Conservation (phyloP, 2,113 vertebrate species). For the Corythornis madagascariensis region DNA sequence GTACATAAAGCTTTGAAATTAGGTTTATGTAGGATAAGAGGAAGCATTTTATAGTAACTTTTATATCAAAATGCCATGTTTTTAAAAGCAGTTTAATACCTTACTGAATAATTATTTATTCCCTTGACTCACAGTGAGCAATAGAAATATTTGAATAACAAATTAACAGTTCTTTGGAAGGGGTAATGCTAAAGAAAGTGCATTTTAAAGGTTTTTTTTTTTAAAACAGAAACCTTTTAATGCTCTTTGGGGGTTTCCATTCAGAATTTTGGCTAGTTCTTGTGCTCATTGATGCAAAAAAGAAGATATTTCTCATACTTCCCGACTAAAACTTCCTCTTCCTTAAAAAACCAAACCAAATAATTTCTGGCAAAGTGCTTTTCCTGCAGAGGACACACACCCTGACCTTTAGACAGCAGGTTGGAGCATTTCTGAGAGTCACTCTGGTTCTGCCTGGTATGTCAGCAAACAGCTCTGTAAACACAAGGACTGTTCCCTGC, state of each 20-base stretch:
- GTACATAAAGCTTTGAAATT: neutral
- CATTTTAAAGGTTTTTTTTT: neutral
- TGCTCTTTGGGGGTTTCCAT: neutral
- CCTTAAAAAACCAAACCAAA: neutral
- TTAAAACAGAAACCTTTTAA: neutral
- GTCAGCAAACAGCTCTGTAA: neutral
- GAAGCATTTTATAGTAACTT: neutral
- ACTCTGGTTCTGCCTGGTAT: neutral
- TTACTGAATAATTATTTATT: neutral
- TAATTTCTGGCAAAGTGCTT: neutral
- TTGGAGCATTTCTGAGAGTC: neutral
- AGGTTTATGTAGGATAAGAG: neutral
- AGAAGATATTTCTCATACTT: neutral
- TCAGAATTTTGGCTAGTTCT: neutral
- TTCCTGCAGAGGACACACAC: neutral
- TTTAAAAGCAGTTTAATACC: neutral
- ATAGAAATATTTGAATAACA: neutral
- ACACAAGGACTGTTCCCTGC: neutral
- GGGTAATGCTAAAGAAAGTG: neutral
- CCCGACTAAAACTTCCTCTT: neutral
- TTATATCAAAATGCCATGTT: neutral
- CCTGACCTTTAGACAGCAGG: neutral
- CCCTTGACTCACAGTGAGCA: neutral
- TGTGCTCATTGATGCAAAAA: neutral
- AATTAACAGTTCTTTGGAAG: neutral